A percentile compares a stretch with the other conserved stretches of the same genome.
Conservation (phyloP, 2,797 vertebrate genomes). For the Periophthalmus magnuspinnatus region DNA sequence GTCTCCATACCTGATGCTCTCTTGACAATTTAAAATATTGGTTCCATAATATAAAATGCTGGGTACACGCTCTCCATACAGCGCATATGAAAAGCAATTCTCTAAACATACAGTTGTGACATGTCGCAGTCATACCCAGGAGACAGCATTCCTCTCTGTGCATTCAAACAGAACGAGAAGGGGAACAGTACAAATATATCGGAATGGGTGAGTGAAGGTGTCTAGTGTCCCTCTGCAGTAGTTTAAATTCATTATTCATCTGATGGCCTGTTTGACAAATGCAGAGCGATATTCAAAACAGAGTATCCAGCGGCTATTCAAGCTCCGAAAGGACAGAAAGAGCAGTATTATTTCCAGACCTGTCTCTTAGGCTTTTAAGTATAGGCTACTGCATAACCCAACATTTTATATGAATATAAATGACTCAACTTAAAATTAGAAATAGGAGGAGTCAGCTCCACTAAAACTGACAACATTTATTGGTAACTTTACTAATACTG, state of each 20-base stretch:
- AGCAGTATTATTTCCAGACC: not conserved
- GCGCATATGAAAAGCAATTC: slow-evolving; percentile 6
- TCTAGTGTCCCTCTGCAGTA: slow-evolving; percentile 14
- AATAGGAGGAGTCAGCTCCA: no score
- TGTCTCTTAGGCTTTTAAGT: not conserved
- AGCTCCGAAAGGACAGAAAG: not conserved
- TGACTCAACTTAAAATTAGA: not conserved
- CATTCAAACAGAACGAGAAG: slow-evolving; percentile 6
- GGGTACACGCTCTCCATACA: not conserved
- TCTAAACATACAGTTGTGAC: slow-evolving; percentile 10
- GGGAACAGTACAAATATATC: slow-evolving; percentile 11
- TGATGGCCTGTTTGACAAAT: slow-evolving; percentile 19
- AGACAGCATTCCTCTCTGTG: not conserved
- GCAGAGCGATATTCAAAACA: slow-evolving; percentile 1
- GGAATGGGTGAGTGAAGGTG: slow-evolving; percentile 12
- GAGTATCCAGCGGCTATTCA: not conserved
- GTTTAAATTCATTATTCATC: slow-evolving; percentile 32
- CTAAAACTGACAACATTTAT: no score
- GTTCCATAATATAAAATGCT: slow-evolving; percentile 3
- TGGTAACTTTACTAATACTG: no score
- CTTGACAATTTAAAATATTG: not conserved
- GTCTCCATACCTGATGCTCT: not conserved
- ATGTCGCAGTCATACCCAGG: slow-evolving; percentile 1
- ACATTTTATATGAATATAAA: not conserved
- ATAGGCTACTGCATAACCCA: not conserved